Evolutionary conservation across 2,888 invertebrate genomes (phyloP), one percentile per base, ranked within the genome.

Genomic region (Noctua comes): DNA sequence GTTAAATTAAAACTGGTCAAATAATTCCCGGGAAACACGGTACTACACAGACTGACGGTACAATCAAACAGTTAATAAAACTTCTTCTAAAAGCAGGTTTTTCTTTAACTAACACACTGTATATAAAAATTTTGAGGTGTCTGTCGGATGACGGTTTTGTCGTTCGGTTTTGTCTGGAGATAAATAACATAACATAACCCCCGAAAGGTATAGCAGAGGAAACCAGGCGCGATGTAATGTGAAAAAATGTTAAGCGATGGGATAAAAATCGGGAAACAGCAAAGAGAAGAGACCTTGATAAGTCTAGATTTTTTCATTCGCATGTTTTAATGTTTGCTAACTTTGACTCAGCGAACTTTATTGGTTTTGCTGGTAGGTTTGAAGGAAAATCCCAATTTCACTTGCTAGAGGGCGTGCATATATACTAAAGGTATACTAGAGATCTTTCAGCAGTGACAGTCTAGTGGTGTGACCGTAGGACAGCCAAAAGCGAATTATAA

Each of bases 81-180:
- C 24, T 46, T 73, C 66, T 74, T 74, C 54, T 27, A 7, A 59
- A 70, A 59, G 31, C 65, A 76, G 51, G 68, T 76, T 76, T 36
- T 64, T 21, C 6, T 65, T 51, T 13, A 27, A 27, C 62, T 65
- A 59, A 73, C 27, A 24, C 54, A 24, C 10, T 65, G 77, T 78
- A 57, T 43, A 83, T 72, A 66, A 72, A 43, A 31, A n/a, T 62
- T 36, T 57, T 27, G 3, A 57, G 48, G 71, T n/a, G 57, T 83
- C 27, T 72, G 72, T 65, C 62, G n/a, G 27, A 36, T 31, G 68
- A 7, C 64, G 36, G 24, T n/a, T n/a, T n/a, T n/a, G n/a, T n/a
- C n/a, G 16, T 43, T n/a, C 4, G 3, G 43, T 43, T 66, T 40
- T 65, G n/a, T n/a, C n/a, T n/a, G 43, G 62, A 31, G 18, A 21